Evolutionary conservation across 2,888 invertebrate species (phyloP), one percentile per base, ranked within the genome.

Genomic region (Epistrophella euchroma): DNA sequence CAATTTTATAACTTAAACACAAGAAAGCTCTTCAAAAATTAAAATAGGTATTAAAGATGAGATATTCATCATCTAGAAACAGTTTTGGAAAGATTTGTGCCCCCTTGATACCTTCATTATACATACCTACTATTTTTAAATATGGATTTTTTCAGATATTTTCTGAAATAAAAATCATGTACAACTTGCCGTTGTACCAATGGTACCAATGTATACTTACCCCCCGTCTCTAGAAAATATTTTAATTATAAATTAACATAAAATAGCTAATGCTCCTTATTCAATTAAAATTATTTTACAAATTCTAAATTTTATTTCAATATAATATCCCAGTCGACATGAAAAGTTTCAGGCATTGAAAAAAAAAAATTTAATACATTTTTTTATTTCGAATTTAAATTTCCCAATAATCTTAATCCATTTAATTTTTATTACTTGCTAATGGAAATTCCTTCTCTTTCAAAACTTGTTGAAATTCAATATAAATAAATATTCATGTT

Each of bases 351-450:
- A 15, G 22, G 22, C 58, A 15, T 13, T 50, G 10, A 47, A 19
- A 47, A 17, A 45, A 45, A 45, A 45, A 17, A 17, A 47, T 19
- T 17, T 2, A 4, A 56, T 32, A 32, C 9, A 1, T 28, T 15
- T 28, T 50, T 55, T 56, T 17, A 4, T 6, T 56, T 1, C 5
- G 10, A 60, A 22, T 40, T 17, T 7, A 40, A 60, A 40, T 35
- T 58, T 58, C 37, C 11, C 13, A 58, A 19, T 58, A 17, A 35
- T 19, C 13, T 6, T 4, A 35, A 76, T 76, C 68, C 72, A 62
- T 85, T 76, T 60, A 55, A 72, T 55, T 85, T 84, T 85, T 80
- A 85, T 79, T 80, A 73, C 74, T 66, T 85, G 80, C 80, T 80
- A 85, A 85, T 85, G 84, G 80, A 80, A 85, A 80, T 80, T 85